Evolutionary conservation across 2,888 invertebrate species (phyloP).

Genomic region (Drosophila macrospina): DNA sequence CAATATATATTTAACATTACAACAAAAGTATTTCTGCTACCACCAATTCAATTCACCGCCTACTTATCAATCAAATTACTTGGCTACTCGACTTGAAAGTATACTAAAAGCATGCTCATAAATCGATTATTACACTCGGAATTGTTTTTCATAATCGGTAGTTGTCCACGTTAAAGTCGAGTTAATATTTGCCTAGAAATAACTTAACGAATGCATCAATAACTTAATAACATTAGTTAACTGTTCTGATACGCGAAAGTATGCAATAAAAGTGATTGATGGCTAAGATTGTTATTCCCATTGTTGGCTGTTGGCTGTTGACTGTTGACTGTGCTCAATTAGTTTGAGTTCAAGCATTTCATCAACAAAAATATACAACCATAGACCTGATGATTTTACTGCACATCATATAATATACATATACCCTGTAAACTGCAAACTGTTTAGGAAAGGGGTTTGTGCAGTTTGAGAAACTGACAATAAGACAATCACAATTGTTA

Average conservation of each 20-base stretch:
- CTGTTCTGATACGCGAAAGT: constrained; percentile 62
- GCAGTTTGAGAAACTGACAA: no score
- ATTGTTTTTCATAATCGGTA: neutral
- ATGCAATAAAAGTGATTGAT: constrained; percentile 79
- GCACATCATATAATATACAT: constrained; percentile 11
- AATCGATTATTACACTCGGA: constrained; percentile 32
- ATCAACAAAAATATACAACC: constrained; percentile 32
- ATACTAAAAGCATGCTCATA: constrained; percentile 23
- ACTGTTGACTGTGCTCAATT: constrained; percentile 59
- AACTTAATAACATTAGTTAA: constrained; percentile 22
- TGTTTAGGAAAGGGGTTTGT: neutral
- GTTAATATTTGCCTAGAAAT: constrained; percentile 39
- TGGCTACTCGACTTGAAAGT: constrained; percentile 12
- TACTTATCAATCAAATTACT: constrained; percentile 23
- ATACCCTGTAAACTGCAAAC: constrained; percentile 16
- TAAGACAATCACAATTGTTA: no score
- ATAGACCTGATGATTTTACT: constrained; percentile 53
- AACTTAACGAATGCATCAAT: constrained; percentile 12
- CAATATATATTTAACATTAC: constrained; percentile 10
- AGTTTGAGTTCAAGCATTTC: constrained; percentile 51
- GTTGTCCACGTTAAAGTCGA: constrained; percentile 20
- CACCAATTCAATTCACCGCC: constrained; percentile 40
- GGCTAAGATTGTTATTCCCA: constrained; percentile 46
- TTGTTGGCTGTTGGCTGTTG: constrained; percentile 37
- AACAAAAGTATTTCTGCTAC: neutral